Evolutionary conservation across 2,797 vertebrate species (phyloP).

Genomic region (Acridotheres tristis): DNA sequence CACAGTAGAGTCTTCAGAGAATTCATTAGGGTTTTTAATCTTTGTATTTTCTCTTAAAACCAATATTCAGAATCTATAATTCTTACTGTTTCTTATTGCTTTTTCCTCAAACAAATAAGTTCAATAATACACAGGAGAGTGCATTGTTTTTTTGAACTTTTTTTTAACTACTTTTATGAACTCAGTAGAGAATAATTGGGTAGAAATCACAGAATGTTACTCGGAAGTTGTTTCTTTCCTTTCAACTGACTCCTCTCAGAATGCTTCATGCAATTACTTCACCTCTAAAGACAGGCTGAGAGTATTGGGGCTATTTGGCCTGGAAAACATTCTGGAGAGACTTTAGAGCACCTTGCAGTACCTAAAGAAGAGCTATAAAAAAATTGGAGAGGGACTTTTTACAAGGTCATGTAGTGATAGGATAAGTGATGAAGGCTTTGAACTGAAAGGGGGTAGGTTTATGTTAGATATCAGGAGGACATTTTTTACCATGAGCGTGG

Average conservation of each 20-base stretch:
- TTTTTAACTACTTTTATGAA: neutral
- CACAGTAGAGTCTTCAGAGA: neutral
- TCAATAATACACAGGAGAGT: neutral
- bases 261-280: neutral
- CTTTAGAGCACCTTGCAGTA: neutral
- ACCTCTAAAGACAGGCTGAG: neutral
- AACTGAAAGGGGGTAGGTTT: fast-evolving
- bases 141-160: too few relatives aligned
- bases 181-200: neutral
- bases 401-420: neutral
- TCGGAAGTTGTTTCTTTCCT: neutral
- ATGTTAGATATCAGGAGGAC: neutral
- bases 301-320: neutral
- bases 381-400: neutral
- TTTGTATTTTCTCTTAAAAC: neutral
- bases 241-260: neutral
- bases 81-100: neutral
- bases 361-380: neutral
- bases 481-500: neutral
- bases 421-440: neutral
- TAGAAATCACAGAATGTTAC: neutral
- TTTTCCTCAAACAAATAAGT: neutral
- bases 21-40: conserved; percentile 3
- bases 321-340: neutral
- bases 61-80: neutral